Base-by-base conservation (phyloP, 2,888 invertebrate genomes). In the Drosophila infuscata region DNA sequence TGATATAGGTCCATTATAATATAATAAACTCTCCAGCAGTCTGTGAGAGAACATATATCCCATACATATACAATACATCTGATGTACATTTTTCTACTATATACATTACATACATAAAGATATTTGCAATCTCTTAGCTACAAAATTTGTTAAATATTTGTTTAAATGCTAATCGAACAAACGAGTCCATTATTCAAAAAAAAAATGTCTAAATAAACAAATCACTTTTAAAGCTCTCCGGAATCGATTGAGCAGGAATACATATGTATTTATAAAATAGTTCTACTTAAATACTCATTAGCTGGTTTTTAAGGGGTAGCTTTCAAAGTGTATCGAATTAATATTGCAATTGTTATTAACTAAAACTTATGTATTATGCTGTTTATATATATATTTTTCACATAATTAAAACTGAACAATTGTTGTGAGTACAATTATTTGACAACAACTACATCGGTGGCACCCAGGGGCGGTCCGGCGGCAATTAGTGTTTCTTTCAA, bases 401-500 rank as follows among this genome's bases (percentile, higher is more conserved):
- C 33, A 52, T 49, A 35, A 38, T 43, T 51, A 74, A 74, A 82
- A 68, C 49, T 25, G n/a, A 53, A 71, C n/a, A 54, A 53, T 59
- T 63, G 20, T 46, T 77, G 56, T 25, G 61, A 69, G 15, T 60
- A 60, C n/a, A 65, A 58, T 49, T 75, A 90, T 56, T 87, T 86
- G 29, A 82, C 80, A 0, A 74, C 41, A 35, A 82, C 76, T 0
- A 81, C 60, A 9, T 80, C 82, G 2, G 78, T 59, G n/a, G 48
- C 78, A 1, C 78, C 87, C 7, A 62, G 60, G 11, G 87, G 87
- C 0, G 78, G 59, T 20, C 87, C 87, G 0, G 87, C 80, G 1
- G 68, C 61, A 2, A 87, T 6, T 53, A 87, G 9, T 0, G 52
- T 54, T 12, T 80, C 83, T 63, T 86, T 90, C 3, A 90, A 36